These are phyloP conservation scores for Takifugu bimaculatus DNA, from an alignment of 2,113 vertebrate species.

Conservation along the genomic window DNA sequence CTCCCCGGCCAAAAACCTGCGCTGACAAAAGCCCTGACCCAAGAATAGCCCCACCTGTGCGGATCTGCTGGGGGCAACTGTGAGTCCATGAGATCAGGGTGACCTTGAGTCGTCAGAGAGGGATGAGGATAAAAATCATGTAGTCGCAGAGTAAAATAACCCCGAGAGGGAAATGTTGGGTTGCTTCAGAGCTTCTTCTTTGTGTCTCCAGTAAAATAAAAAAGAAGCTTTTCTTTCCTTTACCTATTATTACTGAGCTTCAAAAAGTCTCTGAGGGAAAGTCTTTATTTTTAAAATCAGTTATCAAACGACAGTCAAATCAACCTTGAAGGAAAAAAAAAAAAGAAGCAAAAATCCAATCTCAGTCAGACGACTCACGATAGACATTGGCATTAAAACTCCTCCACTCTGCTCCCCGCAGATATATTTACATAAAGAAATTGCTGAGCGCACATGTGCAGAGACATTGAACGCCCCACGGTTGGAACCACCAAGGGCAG, in stretches of 20 bases:
- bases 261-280: background rate
- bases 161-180: background rate
- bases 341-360: conserved; percentile 2
- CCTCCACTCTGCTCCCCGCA: background rate
- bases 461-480: background rate
- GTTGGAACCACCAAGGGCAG: background rate
- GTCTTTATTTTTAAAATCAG: conserved; percentile 2
- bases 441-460: conserved; percentile 56
- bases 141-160: conserved; percentile 16
- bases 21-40: conserved; percentile 48
- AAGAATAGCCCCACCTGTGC: conserved; percentile 37
- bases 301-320: background rate
- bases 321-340: conserved; percentile 23
- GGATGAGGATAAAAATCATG: background rate
- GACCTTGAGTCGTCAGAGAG: conserved; percentile 19
- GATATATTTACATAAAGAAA: background rate
- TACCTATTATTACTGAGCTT: too few species aligned
- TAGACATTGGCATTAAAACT: background rate
- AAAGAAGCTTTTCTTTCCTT: too few species aligned
- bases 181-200: too few species aligned
- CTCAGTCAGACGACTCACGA: background rate
- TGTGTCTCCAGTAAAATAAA: too few species aligned
- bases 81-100: conserved; percentile 17
- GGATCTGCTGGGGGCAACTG: conserved; percentile 19
- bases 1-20: conserved; percentile 39